phyloP scores from a whole-genome alignment of 2,888 invertebrate species.

The Schizaphis graminum region DNA sequence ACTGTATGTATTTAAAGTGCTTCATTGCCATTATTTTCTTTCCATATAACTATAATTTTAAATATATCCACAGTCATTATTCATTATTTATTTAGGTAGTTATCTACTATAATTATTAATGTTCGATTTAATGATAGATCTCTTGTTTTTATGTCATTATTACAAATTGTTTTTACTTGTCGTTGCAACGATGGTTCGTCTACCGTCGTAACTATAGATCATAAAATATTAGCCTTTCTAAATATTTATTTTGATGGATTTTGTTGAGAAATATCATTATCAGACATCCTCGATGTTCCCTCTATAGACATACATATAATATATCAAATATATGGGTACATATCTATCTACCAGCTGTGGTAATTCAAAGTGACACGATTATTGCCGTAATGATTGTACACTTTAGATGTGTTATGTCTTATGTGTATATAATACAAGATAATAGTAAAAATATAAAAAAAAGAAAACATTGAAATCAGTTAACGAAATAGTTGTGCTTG shows the following conservation, averaged over 20 bases:
- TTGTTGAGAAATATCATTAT: constrained; percentile 27
- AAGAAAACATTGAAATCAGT: not conserved
- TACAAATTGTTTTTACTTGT: constrained; percentile 9
- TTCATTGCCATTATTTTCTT: not conserved
- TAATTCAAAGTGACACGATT: constrained; percentile 4
- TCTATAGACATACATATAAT: not conserved
- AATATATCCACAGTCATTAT: not conserved
- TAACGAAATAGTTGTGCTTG: not conserved
- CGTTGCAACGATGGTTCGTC: not conserved
- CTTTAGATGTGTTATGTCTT: not conserved
- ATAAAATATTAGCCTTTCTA: constrained; percentile 20
- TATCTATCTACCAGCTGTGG: not conserved
- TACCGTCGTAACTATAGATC: constrained; percentile 14
- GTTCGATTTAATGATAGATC: constrained; percentile 28
- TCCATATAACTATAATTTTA: constrained; percentile 19
- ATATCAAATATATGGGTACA: not conserved
- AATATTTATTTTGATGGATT: constrained; percentile 14
- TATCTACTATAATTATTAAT: constrained; percentile 12
- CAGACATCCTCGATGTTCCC: constrained; percentile 4
- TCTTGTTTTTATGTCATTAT: constrained; percentile 30
- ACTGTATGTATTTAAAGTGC: not conserved
- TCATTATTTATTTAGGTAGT: not conserved
- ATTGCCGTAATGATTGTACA: not conserved
- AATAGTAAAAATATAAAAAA: not conserved
- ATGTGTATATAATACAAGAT: not conserved